Conservation (phyloP, 2,113 vertebrate species). For the Leiothrix lutea region DNA sequence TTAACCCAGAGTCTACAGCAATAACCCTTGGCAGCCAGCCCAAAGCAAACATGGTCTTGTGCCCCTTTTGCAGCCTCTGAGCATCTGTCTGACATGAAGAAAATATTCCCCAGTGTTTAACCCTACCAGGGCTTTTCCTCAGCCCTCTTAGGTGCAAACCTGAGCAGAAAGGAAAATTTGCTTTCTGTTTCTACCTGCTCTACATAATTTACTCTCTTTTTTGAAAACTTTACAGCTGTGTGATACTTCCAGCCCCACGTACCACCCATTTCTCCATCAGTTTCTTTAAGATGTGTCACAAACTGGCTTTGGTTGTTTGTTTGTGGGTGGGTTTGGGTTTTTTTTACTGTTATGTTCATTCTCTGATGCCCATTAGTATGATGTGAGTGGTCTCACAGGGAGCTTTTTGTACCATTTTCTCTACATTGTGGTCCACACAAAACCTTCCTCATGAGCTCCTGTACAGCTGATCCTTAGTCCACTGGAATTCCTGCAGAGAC, state of each 20-base stretch:
- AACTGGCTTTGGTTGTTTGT: not conserved
- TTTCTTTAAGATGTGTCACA: not conserved
- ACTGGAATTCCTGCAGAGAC: not conserved
- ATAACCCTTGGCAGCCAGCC: constrained; percentile 22
- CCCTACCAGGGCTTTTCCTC: not conserved
- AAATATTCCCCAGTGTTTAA: not conserved
- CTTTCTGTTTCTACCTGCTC: not conserved
- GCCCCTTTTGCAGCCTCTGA: not conserved
- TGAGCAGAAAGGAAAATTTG: not conserved
- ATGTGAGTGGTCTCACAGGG: not conserved
- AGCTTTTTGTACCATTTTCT: not conserved
- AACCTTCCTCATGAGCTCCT: not conserved
- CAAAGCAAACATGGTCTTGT: not conserved
- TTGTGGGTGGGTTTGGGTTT: rapidly evolving
- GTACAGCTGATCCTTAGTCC: not conserved
- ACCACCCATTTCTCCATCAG: rapidly evolving
- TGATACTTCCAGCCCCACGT: not conserved
- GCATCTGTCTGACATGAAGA: not conserved
- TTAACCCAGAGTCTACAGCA: constrained; percentile 3
- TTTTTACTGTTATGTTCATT: not conserved
- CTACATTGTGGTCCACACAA: rapidly evolving
- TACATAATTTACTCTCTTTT: not conserved
- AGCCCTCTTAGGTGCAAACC: not conserved
- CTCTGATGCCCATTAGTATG: not conserved
- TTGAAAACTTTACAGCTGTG: not conserved